Base-by-base conservation (phyloP, 1,140 invertebrate species). In the Dreissena polymorpha region DNA sequence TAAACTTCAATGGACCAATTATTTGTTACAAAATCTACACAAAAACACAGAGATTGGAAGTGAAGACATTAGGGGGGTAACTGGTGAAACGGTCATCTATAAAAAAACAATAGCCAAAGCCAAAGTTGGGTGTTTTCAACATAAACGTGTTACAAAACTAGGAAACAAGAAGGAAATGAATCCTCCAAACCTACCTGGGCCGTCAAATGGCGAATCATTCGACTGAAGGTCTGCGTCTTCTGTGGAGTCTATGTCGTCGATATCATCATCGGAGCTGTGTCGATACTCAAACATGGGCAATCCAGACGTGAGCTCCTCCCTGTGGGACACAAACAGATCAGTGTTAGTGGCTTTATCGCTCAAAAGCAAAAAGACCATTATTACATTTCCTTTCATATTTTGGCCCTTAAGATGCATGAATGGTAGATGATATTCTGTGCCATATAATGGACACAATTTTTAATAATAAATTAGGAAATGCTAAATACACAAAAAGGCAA, bases 231-330 rank as follows among this genome's bases (percentile, higher is more conserved):
- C 86, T n/a, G 70, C 55, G 60, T 88, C 87, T 78, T 91, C 89
- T 8, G 86, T 53, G 13, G 86, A 83, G 49, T 94, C 94, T 0
- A 95, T 95, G 72, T 93, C 93, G 25, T 90, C 88, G 86, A 96
- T 92, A 90, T 97, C 97, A 90, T 97, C 96, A 93, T 97, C 97
- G 7, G 96, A 97, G 70, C 96, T 96, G 82, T 96, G 94, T 7
- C 88, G 86, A 27, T 84, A 87, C 8, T 95, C 95, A 68, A 97
- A 93, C 83, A 95, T 95, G 0, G 97, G 96, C 85, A 97, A 93
- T 64, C 96, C 95, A 57, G 95, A 96, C 0, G 97, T 97, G 64
- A 98, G 93, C 73, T 96, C 94, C 77, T 96, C 96, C 91, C 97
- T 97, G 83, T 12, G 86, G 80, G 16, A 64, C 8, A 39, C 39